Conservation (phyloP, 2,888 invertebrate genomes). For the Drosophila picticornis region DNA sequence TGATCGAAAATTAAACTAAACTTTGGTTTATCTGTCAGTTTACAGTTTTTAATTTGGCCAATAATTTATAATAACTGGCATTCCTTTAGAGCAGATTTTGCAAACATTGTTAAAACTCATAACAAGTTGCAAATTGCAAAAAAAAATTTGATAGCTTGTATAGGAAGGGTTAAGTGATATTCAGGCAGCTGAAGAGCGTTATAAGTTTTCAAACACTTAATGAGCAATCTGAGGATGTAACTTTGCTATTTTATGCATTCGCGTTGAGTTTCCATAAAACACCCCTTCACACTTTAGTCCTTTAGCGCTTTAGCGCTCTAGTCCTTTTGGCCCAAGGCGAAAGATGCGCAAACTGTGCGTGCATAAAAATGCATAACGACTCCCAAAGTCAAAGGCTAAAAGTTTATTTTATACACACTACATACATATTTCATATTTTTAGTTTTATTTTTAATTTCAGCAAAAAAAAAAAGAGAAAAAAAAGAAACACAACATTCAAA, state of each 20-base stretch:
- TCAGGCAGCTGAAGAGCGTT: not conserved
- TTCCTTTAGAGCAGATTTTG: not conserved
- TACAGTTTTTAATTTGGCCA: not conserved
- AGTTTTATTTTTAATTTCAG: slow-evolving; percentile 57
- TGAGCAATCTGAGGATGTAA: slow-evolving; percentile 2
- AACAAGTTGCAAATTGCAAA: not conserved
- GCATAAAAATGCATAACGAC: slow-evolving; percentile 65
- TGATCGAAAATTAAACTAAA: not conserved
- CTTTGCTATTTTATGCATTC: slow-evolving; percentile 3
- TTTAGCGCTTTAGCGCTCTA: slow-evolving; percentile 4
- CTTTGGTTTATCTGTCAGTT: not conserved
- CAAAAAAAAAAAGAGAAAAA: slow-evolving; percentile 6
- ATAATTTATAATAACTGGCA: not conserved
- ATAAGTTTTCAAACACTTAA: not conserved
- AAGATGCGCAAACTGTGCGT: slow-evolving; percentile 39
- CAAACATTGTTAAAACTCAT: not conserved
- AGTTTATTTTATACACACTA: slow-evolving; percentile 64
- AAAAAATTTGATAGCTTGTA: not conserved
- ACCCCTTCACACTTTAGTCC: slow-evolving; percentile 12
- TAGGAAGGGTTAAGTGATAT: not conserved
- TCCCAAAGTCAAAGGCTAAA: slow-evolving; percentile 71
- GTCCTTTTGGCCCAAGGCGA: slow-evolving; percentile 42
- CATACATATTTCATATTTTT: not conserved
- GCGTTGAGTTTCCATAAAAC: not conserved
- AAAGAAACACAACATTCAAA: slow-evolving; percentile 14